Conservation (phyloP, 2,113 vertebrate genomes). For the Apodemus speciosus region DNA sequence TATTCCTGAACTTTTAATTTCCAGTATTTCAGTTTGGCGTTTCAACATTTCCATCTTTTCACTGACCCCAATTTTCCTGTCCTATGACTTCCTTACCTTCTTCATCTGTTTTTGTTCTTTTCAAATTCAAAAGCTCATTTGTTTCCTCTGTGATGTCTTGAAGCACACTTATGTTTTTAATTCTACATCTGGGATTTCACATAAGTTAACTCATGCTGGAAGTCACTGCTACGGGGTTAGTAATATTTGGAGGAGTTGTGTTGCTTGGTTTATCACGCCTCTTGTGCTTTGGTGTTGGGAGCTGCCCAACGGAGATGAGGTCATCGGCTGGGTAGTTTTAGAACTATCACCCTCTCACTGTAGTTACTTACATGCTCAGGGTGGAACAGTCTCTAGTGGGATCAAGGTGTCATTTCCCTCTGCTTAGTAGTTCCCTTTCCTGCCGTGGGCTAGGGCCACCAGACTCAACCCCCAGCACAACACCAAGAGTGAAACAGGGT, state of each 20-base stretch:
- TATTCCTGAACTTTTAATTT: background rate
- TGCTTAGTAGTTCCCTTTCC: background rate
- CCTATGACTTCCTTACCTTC: background rate
- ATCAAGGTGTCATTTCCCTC: background rate
- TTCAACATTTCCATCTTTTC: background rate
- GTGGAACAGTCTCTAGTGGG: background rate
- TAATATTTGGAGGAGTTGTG: background rate
- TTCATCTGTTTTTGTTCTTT: background rate
- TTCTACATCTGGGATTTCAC: background rate
- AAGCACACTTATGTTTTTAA: background rate
- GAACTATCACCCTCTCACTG: background rate
- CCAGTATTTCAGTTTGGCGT: background rate
- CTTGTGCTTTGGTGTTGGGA: background rate
- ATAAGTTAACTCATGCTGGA: background rate
- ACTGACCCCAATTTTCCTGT: background rate
- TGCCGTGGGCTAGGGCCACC: background rate
- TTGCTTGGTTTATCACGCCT: background rate
- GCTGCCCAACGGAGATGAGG: background rate
- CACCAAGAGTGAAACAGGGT: background rate
- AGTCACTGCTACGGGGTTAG: background rate
- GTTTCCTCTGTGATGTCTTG: background rate
- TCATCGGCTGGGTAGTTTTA: background rate
- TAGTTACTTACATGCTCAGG: background rate
- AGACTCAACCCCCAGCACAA: background rate
- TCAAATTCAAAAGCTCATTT: background rate